Percentiles rank a stretch among this genome's conserved stretches.
phyloP scores from a whole-genome alignment of 2,888 invertebrate genomes.

The Unio delphinus region DNA sequence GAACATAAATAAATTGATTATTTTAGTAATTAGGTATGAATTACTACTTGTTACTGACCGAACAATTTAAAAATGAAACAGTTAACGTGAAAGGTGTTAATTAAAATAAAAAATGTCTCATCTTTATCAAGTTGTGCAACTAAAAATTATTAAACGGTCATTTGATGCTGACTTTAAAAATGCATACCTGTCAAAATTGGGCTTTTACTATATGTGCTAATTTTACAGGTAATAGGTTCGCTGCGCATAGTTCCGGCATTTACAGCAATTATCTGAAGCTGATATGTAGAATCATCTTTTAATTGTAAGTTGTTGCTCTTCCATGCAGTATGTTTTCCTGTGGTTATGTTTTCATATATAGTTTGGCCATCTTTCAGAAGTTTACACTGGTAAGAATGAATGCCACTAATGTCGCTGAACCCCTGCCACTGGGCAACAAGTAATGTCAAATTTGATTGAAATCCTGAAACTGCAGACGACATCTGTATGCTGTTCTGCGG shows the following conservation, averaged over 20 bases:
- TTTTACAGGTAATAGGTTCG: conserved; percentile 4
- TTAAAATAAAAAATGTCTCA: no score
- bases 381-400: conserved; percentile 1
- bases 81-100: no score
- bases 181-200: conserved; percentile 12
- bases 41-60: no score
- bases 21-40: no score
- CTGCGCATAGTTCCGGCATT: conserved; percentile 6
- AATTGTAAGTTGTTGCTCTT: conserved; percentile 5
- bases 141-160: no score
- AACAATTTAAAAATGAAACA: no score
- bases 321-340: conserved; percentile 4
- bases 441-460: conserved; percentile 2
- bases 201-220: conserved; percentile 3
- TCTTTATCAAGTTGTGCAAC: no score
- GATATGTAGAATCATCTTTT: conserved; percentile 5
- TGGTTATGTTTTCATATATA: background rate
- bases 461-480: background rate
- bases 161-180: background rate
- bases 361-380: conserved; percentile 3
- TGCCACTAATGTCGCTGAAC: conserved; percentile 8
- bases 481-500: conserved; percentile 1
- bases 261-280: conserved; percentile 3
- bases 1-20: no score
- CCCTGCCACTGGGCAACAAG: conserved; percentile 11